Percentiles rank a stretch among this genome's conserved stretches.
These are phyloP conservation scores for Xanthorhoe spadicearia DNA, from an alignment of 2,888 invertebrate species.

Conservation along the genomic window DNA sequence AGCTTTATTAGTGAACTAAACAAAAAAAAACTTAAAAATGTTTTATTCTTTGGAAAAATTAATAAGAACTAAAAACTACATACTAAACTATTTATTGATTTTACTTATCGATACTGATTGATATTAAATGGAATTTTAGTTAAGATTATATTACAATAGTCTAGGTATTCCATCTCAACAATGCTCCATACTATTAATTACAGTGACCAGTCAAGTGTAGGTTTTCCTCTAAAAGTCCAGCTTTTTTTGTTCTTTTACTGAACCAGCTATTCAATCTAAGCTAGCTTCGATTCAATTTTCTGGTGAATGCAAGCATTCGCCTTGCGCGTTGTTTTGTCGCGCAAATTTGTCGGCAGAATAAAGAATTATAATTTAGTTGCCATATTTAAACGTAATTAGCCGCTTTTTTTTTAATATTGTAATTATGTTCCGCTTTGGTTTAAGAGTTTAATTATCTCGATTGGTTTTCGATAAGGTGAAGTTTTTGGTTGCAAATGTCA, in stretches of 20 bases:
- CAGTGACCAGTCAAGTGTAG: too few species aligned
- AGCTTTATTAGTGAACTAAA: too few species aligned
- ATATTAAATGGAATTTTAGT: too few species aligned
- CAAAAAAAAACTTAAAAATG: too few species aligned
- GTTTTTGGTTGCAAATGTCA: slow-evolving; percentile 7
- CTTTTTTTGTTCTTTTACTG: neutral
- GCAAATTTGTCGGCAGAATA: slow-evolving; percentile 33
- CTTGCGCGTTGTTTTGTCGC: slow-evolving; percentile 42
- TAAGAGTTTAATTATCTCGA: slow-evolving; percentile 27
- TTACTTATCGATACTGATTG: too few species aligned
- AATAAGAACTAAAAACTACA: too few species aligned
- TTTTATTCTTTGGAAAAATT: too few species aligned
- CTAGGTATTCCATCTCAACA: too few species aligned
- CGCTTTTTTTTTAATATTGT: slow-evolving; percentile 36
- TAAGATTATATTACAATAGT: too few species aligned
- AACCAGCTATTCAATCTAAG: neutral
- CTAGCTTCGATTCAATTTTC: slow-evolving; percentile 67
- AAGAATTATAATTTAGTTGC: slow-evolving; percentile 36
- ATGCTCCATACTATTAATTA: too few species aligned
- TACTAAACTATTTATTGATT: too few species aligned
- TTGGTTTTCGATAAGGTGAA: slow-evolving; percentile 25
- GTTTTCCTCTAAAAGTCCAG: too few species aligned
- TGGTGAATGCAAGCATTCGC: slow-evolving; percentile 48
- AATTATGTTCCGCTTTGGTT: slow-evolving; percentile 32
- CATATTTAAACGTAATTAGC: slow-evolving; percentile 35